phyloP scores from a whole-genome alignment of 2,797 vertebrate species.

The Aphelocoma californica region DNA sequence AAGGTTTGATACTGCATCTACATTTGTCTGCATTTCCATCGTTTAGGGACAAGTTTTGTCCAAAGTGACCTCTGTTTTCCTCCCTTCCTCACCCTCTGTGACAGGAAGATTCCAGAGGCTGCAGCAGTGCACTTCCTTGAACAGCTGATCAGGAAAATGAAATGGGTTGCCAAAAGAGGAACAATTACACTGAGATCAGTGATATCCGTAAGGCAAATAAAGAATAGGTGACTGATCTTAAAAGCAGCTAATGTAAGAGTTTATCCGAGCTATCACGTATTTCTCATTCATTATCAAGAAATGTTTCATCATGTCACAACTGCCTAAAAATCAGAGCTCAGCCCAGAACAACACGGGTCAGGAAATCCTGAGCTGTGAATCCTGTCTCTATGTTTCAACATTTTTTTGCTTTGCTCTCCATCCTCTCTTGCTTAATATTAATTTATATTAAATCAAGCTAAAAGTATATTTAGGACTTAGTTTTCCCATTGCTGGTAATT shows the following conservation, averaged over 20 bases:
- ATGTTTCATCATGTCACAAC: background rate
- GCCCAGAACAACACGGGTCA: background rate
- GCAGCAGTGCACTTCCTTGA: accelerated
- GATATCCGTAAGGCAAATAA: background rate
- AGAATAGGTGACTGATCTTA: background rate
- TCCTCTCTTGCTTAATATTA: background rate
- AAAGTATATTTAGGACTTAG: background rate
- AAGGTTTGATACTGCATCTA: background rate
- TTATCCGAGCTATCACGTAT: background rate
- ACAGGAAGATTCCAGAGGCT: background rate
- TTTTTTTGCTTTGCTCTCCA: background rate
- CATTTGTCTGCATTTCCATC: background rate
- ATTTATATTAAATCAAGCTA: background rate
- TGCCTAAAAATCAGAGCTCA: background rate
- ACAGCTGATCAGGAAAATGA: background rate
- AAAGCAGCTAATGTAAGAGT: background rate
- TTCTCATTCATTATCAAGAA: background rate
- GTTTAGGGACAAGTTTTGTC: background rate
- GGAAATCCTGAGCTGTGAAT: background rate
- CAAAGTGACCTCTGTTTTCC: accelerated
- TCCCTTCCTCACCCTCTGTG: accelerated
- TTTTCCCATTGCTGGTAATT: background rate
- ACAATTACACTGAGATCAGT: background rate
- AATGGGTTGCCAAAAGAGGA: accelerated
- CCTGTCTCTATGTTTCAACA: background rate